These are phyloP conservation scores for Trachelus stipa DNA, from an alignment of 2,888 invertebrate genomes.

Conservation along the genomic window DNA sequence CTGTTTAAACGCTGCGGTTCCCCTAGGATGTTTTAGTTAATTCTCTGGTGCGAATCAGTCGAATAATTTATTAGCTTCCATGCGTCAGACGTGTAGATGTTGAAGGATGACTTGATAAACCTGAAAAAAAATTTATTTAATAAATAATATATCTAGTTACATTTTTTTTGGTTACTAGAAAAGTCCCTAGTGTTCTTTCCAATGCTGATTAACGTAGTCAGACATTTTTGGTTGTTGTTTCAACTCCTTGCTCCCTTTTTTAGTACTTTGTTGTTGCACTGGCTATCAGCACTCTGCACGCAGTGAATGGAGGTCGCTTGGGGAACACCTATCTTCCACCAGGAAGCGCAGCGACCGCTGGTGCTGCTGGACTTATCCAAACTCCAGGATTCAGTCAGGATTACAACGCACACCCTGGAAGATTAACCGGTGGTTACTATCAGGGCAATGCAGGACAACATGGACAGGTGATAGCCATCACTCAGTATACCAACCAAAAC, in stretches of 20 bases:
- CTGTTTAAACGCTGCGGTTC: not conserved
- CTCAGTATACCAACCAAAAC: constrained; percentile 26
- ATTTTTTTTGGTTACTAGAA: not conserved
- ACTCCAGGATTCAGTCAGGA: constrained; percentile 31
- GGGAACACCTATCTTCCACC: constrained; percentile 43
- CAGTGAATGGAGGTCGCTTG: constrained; percentile 29
- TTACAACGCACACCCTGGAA: constrained; percentile 15
- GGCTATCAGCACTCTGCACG: not conserved
- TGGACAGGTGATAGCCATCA: constrained; percentile 25
- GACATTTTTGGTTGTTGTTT: not conserved
- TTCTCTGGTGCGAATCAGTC: not conserved
- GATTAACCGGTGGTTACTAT: constrained; percentile 15
- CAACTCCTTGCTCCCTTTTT: not conserved
- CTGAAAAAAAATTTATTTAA: not conserved
- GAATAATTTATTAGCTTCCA: not conserved
- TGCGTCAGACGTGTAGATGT: not conserved
- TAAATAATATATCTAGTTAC: not conserved
- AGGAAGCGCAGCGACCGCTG: constrained; percentile 29
- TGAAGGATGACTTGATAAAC: not conserved
- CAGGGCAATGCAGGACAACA: constrained; percentile 11
- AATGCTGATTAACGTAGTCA: no score
- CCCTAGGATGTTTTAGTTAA: constrained; percentile 6
- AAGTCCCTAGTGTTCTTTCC: not conserved
- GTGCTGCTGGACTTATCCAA: constrained; percentile 29
- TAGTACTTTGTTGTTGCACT: not conserved